phyloP scores from a whole-genome alignment of 1,140 invertebrate species.

The Sycophila sp. region DNA sequence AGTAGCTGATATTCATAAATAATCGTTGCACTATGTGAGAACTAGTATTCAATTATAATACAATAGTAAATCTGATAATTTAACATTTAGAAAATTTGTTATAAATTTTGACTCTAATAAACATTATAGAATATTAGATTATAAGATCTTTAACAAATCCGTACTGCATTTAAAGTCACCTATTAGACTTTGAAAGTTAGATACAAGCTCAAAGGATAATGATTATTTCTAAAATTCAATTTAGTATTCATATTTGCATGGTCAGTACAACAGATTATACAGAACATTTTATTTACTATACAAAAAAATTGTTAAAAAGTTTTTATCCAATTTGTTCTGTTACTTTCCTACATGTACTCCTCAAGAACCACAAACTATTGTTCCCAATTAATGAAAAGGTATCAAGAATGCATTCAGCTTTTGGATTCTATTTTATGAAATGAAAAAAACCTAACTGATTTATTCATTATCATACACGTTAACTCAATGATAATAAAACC shows the following conservation, averaged over 20 bases:
- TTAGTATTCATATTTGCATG: not conserved
- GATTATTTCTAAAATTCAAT: conserved; percentile 6
- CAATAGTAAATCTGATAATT: conserved; percentile 2
- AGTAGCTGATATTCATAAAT: conserved; percentile 10
- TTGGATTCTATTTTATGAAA: not conserved
- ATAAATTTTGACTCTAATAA: conserved; percentile 10
- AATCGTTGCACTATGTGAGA: conserved; percentile 14
- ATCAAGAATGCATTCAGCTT: not conserved
- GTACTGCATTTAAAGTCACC: not conserved
- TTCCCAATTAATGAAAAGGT: not conserved
- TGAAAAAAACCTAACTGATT: not conserved
- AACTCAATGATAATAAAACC: not conserved
- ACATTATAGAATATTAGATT: conserved; percentile 9
- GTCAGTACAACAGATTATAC: conserved; percentile 21
- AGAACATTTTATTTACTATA: not conserved
- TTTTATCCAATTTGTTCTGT: not conserved
- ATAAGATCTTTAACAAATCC: conserved; percentile 2
- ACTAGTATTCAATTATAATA: conserved; percentile 1
- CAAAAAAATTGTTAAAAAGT: conserved; percentile 16
- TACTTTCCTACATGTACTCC: not conserved
- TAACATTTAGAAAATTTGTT: conserved; percentile 18
- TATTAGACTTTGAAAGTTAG: conserved; percentile 1
- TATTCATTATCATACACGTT: no score
- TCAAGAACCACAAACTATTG: conserved; percentile 2
- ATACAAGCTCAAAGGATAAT: not conserved